Evolutionary conservation across 2,113 vertebrate species (phyloP).

Genomic region (Chloropsis hardwickii): DNA sequence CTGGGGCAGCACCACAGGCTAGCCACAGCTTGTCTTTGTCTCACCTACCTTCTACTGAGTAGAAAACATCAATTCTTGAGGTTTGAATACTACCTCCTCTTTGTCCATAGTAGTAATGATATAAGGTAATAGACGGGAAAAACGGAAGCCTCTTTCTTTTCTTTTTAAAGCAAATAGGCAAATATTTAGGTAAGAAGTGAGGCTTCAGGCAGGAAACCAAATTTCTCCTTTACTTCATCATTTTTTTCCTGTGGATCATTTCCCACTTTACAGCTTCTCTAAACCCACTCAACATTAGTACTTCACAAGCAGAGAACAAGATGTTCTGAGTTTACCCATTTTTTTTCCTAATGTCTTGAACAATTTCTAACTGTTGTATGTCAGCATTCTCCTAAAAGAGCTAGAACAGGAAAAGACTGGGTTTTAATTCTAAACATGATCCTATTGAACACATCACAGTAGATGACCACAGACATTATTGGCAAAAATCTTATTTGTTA

Average conservation of each 20-base stretch:
- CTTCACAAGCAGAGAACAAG: background rate
- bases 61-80: background rate
- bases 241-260: background rate
- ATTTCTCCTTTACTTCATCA: background rate
- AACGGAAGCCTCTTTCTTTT: background rate
- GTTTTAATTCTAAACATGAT: constrained; percentile 63
- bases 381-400: constrained; percentile 13
- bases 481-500: constrained; percentile 65
- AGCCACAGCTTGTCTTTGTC: background rate
- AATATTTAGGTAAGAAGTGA: background rate
- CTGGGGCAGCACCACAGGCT: background rate
- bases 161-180: background rate
- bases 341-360: background rate
- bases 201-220: background rate
- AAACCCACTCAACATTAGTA: background rate
- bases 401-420: constrained; percentile 15
- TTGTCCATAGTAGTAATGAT: background rate
- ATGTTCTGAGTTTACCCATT: background rate
- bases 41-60: background rate
- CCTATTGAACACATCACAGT: constrained; percentile 33
- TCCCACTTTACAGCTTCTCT: background rate
- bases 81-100: background rate
- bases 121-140: background rate
- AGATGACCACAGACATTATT: constrained; percentile 65
- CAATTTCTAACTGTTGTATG: background rate